phyloP scores from a whole-genome alignment of 2,113 vertebrate genomes.

The Paracanthobrama guichenoti region DNA sequence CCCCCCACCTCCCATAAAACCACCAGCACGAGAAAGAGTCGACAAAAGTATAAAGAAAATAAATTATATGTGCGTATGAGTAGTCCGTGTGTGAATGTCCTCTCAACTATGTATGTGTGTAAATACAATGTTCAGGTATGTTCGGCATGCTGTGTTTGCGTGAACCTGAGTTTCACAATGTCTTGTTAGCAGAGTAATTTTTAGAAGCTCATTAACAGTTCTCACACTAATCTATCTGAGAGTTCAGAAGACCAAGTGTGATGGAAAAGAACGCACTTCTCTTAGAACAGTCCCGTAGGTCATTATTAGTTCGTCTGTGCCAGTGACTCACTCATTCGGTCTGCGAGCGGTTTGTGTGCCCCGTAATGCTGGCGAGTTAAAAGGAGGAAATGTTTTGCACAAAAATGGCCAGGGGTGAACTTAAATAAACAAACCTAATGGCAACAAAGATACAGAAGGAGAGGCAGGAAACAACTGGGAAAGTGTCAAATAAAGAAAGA shows the following conservation, averaged over 20 bases:
- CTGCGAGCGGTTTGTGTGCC: neutral
- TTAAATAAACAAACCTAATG: constrained; percentile 19
- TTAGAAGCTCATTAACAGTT: constrained; percentile 35
- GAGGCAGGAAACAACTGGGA: neutral
- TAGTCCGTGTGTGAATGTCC: constrained; percentile 55
- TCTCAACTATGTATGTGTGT: neutral
- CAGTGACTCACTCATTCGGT: neutral
- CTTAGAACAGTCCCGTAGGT: neutral
- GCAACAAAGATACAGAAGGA: neutral
- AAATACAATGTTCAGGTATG: neutral
- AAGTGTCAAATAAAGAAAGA: neutral
- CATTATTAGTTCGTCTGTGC: constrained; percentile 10
- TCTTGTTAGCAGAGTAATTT: constrained; percentile 27
- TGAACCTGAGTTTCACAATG: constrained; percentile 3
- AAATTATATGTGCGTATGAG: constrained; percentile 59
- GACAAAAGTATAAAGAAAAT: constrained; percentile 63
- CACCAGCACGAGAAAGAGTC: constrained; percentile 61
- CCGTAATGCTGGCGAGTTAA: constrained; percentile 43
- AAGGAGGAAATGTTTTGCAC: constrained; percentile 61
- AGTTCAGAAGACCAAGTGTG: neutral
- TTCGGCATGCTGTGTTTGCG: neutral
- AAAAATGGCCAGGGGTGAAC: constrained; percentile 25
- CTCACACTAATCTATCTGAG: constrained; percentile 19
- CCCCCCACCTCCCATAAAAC: constrained; percentile 38
- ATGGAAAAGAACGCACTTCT: constrained; percentile 1